These are phyloP conservation scores for Drosophila anomalipes DNA, from an alignment of 2,888 invertebrate species.

Conservation along the genomic window DNA sequence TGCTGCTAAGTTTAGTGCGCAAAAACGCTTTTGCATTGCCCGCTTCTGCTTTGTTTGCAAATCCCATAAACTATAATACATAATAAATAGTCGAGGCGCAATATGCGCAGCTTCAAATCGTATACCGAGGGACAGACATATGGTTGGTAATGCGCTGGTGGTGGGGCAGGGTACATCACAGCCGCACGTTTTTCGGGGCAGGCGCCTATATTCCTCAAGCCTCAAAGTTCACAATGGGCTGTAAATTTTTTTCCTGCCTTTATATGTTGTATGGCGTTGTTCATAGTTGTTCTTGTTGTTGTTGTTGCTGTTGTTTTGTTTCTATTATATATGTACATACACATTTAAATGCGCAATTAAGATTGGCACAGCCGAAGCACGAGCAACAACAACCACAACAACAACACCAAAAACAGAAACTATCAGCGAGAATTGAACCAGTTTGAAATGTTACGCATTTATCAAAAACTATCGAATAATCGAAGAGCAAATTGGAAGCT, in stretches of 20 bases:
- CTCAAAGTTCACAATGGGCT: slow-evolving; percentile 71
- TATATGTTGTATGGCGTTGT: slow-evolving; percentile 37
- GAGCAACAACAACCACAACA: slow-evolving; percentile 32
- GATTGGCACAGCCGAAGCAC: slow-evolving; percentile 70
- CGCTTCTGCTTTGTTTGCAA: slow-evolving; percentile 52
- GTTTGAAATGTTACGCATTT: slow-evolving; percentile 76
- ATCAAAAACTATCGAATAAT: slow-evolving; percentile 28
- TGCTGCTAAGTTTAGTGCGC: slow-evolving; percentile 54
- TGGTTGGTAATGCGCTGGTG: slow-evolving; percentile 43
- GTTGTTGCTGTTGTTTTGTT: slow-evolving; percentile 8
- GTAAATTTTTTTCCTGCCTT: slow-evolving; percentile 47
- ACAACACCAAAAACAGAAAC: slow-evolving; percentile 41
- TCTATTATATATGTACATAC: slow-evolving; percentile 59
- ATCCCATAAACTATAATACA: slow-evolving; percentile 65
- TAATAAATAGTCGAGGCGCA: slow-evolving; percentile 78
- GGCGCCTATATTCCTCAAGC: slow-evolving; percentile 63
- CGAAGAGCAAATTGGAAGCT: slow-evolving; percentile 1
- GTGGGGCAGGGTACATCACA: slow-evolving; percentile 9
- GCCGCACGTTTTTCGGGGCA: slow-evolving; percentile 36
- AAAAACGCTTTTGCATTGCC: slow-evolving; percentile 51
- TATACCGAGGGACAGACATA: slow-evolving; percentile 34
- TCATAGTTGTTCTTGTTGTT: slow-evolving; percentile 22
- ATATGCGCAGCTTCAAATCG: slow-evolving; percentile 76
- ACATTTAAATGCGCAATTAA: slow-evolving; percentile 81
- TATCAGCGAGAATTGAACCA: slow-evolving; percentile 74